Conservation (phyloP, 2,113 vertebrate species). For the Paradoxurus hermaphroditus region DNA sequence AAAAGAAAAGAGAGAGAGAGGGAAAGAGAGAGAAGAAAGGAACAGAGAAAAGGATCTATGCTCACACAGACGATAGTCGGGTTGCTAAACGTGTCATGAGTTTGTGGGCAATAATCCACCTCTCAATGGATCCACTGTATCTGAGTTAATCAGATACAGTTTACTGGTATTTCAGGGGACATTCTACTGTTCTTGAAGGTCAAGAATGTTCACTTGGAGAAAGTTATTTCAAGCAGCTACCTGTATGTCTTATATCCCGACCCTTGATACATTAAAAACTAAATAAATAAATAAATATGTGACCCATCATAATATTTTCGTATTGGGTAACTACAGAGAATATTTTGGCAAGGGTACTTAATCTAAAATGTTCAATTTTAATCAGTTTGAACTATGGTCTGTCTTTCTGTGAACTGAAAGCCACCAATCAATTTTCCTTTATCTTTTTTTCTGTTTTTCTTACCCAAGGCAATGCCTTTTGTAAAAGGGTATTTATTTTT, state of each 20-base stretch:
- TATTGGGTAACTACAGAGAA: conserved; percentile 88
- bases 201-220: conserved; percentile 51
- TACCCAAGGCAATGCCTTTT: conserved; percentile 99
- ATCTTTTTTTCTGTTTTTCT: conserved; percentile 90
- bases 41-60: background rate
- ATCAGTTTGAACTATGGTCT: conserved; percentile 93
- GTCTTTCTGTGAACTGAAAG: conserved; percentile 94
- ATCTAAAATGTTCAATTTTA: conserved; percentile 92
- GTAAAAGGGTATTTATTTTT: conserved; percentile 99
- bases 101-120: background rate
- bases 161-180: conserved; percentile 44
- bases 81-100: background rate
- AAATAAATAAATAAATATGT: conserved; percentile 60
- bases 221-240: conserved; percentile 60
- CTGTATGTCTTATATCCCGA: conserved; percentile 48
- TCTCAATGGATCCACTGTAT: conserved; percentile 23
- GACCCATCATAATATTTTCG: conserved; percentile 85
- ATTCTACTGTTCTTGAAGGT: conserved; percentile 56
- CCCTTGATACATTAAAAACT: conserved; percentile 70
- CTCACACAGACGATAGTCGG: background rate
- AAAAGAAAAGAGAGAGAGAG: background rate
- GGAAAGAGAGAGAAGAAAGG: background rate
- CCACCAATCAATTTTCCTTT: conserved; percentile 94
- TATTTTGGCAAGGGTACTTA: conserved; percentile 89
- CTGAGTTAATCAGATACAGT: conserved; percentile 60